Evolutionary conservation across 2,888 invertebrate genomes (phyloP), one percentile per base, ranked within the genome.

Genomic region (Drosophila mimetica): DNA sequence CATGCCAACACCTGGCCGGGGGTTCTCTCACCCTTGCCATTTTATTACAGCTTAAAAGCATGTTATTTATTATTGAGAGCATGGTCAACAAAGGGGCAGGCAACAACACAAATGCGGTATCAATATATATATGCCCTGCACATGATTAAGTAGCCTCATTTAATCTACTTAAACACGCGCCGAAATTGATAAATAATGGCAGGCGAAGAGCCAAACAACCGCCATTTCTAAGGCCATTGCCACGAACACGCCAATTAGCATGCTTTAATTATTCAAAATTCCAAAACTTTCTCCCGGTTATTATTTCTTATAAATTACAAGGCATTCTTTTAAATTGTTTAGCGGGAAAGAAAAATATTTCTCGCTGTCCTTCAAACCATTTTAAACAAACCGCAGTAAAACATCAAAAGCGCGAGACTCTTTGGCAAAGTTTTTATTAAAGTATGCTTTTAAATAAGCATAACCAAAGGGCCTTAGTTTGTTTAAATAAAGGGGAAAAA

Each of bases 21-120:
- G 46, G 20, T 11, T 34, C 13, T 7, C 46, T 32, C 30, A 5
- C 41, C 42, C 18, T 11, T 14, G 20, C 39, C 32, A 22, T 32
- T 60, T 39, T 55, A 36, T 53, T 70, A 37, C 61, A 65, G 77
- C 75, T 83, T 66, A 77, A 71, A 77, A 65, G 50, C 75, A 66
- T 83, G 75, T 83, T 83, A 84, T 83, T 80, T 81, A 81, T 84
- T 69, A 63, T 71, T 58, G 66, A 67, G 61, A 67, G 52, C 42
- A 50, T 34, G 52, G 60, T 42, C 53, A 70, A 54, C 44, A 61
- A 42, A 42, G 18, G 47, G 22, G 54, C 9, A 4, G 8, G 13
- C 14, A 55, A 46, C 30, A 22, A 32, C 16, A n/a, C 30, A 11
- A 42, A 22, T 28, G 30, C 36, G 39, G 13, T 32, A 28, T 37